Evolutionary conservation across 2,888 invertebrate genomes (phyloP), one percentile per base, ranked within the genome.

Genomic region (Mechanitis mazaeus): DNA sequence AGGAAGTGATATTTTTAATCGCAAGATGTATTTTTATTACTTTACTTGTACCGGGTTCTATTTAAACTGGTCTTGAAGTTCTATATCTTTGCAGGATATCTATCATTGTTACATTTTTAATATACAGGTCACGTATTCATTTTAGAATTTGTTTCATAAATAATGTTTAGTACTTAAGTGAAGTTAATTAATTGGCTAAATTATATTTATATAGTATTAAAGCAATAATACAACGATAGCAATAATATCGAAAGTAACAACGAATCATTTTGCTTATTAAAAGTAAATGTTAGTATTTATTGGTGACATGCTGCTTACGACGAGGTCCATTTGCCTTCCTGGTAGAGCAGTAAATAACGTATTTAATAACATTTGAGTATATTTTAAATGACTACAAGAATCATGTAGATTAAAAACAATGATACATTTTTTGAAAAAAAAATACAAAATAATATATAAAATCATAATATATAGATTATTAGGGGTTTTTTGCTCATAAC

Each of bases 191-290:
- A 42, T 42, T 42, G 42, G 38, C 55, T 47, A 58, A 57, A 60
- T 57, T 45, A 60, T 71, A 69, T 69, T 68, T 69, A 64, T 61
- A 64, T 73, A 72, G 70, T 72, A 71, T 64, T 68, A 73, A 74
- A 73, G 72, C 74, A 79, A 75, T 73, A 76, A 74, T 70, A 73
- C 77, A 83, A 82, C 78, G 81, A 80, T 74, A 79, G 77, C 76
- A 77, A 79, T 77, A 75, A 75, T 72, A 82, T 80, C 77, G 81
- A 83, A 67, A 69, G 69, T 72, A 64, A 85, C 85, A 85, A 84
- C 85, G 85, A 85, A 84, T 73, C 72, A 71, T 75, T 81, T 72
- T 75, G 77, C 80, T 79, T 75, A 77, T 73, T 77, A 56, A 56
- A 46, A 42, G 9, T 5, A 9, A 42, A 42, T 42, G 42, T 3